Conservation (phyloP, 2,797 vertebrate genomes). For the Lemur catta region DNA sequence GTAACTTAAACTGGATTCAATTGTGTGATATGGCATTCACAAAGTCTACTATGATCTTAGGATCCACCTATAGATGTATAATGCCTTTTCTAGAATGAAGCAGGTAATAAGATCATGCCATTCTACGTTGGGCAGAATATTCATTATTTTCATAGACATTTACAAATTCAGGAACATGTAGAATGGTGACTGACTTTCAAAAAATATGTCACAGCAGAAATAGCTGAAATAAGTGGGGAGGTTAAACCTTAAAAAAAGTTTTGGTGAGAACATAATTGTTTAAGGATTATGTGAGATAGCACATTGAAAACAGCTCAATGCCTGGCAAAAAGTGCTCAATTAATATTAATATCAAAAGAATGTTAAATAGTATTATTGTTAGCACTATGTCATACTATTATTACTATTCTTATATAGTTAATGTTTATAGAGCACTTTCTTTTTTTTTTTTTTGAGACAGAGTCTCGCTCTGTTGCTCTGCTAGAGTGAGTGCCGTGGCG, state of each 20-base stretch:
- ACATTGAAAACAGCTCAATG: neutral
- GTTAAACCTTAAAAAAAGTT: neutral
- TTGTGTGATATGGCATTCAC: neutral
- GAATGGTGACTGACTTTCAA: neutral
- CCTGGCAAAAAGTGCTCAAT: neutral
- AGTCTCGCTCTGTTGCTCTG: too few species aligned
- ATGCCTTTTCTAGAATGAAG: neutral
- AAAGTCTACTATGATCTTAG: neutral
- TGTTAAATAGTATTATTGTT: conserved; percentile 19
- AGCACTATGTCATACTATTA: neutral
- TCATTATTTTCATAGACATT: conserved; percentile 2
- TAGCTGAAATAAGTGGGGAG: neutral
- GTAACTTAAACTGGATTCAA: conserved; percentile 1
- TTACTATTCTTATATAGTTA: conserved; percentile 22
- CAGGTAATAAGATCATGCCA: neutral
- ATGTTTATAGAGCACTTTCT: neutral
- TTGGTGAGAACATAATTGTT: neutral
- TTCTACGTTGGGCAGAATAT: conserved; percentile 1
- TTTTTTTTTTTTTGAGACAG: too few species aligned
- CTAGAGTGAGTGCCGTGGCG: too few species aligned
- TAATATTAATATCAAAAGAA: conserved; percentile 20
- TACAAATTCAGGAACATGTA: conserved; percentile 1
- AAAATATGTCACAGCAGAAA: conserved; percentile 9
- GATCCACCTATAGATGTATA: neutral
- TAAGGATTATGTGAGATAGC: neutral